phyloP scores from a whole-genome alignment of 2,113 vertebrate species.

The Albula goreensis region DNA sequence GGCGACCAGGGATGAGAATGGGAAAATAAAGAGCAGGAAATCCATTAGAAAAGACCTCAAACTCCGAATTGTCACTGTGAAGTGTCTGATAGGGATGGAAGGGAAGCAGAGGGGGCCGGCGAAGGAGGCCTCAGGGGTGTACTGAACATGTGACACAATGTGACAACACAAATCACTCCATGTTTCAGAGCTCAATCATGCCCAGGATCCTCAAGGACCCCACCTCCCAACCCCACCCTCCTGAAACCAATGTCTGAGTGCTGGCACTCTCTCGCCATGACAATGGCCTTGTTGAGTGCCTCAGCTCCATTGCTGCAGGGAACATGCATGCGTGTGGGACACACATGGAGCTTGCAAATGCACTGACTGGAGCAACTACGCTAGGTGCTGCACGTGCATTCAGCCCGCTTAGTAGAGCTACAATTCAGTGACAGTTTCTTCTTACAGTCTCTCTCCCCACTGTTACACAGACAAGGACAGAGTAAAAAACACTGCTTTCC shows the following conservation, averaged over 20 bases:
- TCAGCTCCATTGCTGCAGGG: background rate
- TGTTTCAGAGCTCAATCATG: background rate
- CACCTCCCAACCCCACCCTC: background rate
- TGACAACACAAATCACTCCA: background rate
- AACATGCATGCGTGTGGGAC: background rate
- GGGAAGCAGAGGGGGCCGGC: too few species aligned
- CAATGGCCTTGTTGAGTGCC: conserved; percentile 36
- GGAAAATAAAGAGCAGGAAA: background rate
- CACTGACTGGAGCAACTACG: background rate
- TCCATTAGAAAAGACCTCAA: background rate
- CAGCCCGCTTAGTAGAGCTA: background rate
- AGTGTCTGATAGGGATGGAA: background rate
- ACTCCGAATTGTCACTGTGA: background rate
- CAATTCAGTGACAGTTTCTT: background rate
- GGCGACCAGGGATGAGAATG: background rate
- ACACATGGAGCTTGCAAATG: background rate
- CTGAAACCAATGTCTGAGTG: conserved; percentile 32
- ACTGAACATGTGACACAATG: background rate
- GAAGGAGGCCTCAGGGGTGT: background rate
- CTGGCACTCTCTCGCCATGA: conserved; percentile 35
- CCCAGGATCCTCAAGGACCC: background rate
- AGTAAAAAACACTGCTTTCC: background rate
- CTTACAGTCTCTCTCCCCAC: background rate
- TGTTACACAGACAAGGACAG: too few species aligned
- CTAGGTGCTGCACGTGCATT: too few species aligned